Evolutionary conservation across 2,113 vertebrate genomes (phyloP).

Genomic region (Andinoacara biseriatus): DNA sequence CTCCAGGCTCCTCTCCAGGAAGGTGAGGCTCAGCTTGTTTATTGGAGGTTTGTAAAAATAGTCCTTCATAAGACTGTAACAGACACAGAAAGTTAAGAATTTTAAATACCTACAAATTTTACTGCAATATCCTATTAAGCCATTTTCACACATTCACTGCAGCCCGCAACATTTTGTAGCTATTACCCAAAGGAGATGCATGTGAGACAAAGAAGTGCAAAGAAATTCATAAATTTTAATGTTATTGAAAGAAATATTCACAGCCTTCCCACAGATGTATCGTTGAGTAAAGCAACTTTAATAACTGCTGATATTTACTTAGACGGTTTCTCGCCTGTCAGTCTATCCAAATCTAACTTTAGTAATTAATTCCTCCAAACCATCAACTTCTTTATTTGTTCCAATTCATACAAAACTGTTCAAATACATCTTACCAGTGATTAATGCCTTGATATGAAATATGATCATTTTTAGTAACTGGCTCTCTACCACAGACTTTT

Average conservation of each 20-base stretch:
- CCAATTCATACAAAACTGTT: neutral
- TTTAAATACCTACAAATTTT: neutral
- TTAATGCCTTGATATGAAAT: too few species aligned
- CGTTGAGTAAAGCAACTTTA: neutral
- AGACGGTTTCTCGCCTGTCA: neutral
- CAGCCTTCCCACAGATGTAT: constrained; percentile 2
- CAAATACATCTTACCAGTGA: neutral
- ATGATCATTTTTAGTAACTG: neutral
- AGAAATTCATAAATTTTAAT: neutral
- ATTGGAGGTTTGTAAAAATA: constrained; percentile 98
- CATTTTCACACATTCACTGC: neutral
- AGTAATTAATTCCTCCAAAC: neutral
- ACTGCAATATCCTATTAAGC: neutral
- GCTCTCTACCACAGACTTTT: neutral
- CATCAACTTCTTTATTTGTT: neutral
- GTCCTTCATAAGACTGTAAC: constrained; percentile 95
- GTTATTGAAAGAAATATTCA: neutral
- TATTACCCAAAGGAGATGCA: neutral
- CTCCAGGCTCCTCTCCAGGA: constrained; percentile 91
- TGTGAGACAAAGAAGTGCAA: neutral
- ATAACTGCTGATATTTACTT: neutral
- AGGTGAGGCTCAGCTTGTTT: constrained; percentile 95
- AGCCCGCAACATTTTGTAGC: neutral
- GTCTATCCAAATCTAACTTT: neutral
- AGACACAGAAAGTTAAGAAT: neutral